Conservation (phyloP, 92 coral and sea anemone genomes). For the Umimayanthus chanpuru region DNA sequence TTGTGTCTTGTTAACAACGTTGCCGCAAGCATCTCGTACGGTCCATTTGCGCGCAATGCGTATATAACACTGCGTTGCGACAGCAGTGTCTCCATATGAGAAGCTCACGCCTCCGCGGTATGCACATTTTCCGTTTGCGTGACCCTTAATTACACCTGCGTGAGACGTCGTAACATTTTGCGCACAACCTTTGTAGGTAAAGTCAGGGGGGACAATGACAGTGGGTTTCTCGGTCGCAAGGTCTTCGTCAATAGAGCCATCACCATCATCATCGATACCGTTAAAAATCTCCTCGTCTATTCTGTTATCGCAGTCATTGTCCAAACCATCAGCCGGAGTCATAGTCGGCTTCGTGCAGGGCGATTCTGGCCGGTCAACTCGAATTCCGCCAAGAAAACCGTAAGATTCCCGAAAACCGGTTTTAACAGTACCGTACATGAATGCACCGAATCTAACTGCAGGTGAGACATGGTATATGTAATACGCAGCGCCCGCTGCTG, state of each 20-base stretch:
- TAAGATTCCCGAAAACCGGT: constrained; percentile 43
- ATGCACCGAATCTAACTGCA: constrained; percentile 61
- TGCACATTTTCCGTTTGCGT: constrained; percentile 63
- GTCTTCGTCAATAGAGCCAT: constrained; percentile 87
- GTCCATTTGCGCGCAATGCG: constrained; percentile 68
- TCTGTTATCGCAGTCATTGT: constrained; percentile 86
- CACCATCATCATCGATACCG: constrained; percentile 81
- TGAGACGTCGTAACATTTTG: constrained; percentile 4
- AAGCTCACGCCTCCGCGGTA: constrained; percentile 55
- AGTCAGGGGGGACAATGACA: constrained; percentile 41
- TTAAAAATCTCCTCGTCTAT: constrained; percentile 86
- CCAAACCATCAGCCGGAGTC: constrained; percentile 75
- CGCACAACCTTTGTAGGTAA: constrained; percentile 44
- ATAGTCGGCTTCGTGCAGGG: constrained; percentile 45
- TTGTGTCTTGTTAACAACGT: constrained; percentile 60
- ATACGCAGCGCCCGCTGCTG: constrained; percentile 39
- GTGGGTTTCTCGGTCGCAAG: constrained; percentile 60
- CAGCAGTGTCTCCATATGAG: constrained; percentile 17
- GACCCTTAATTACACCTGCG: constrained; percentile 38
- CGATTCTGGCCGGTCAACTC: constrained; percentile 38
- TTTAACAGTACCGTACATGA: constrained; percentile 67
- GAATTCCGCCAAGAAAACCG: constrained; percentile 82
- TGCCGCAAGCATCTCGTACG: constrained; percentile 76
- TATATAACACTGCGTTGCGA: constrained; percentile 41
- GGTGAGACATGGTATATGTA: constrained; percentile 75